A percentile compares a stretch with the other conserved stretches of the same genome.
phyloP scores from a whole-genome alignment of 2,113 vertebrate species.

The Laticauda laticaudata region DNA sequence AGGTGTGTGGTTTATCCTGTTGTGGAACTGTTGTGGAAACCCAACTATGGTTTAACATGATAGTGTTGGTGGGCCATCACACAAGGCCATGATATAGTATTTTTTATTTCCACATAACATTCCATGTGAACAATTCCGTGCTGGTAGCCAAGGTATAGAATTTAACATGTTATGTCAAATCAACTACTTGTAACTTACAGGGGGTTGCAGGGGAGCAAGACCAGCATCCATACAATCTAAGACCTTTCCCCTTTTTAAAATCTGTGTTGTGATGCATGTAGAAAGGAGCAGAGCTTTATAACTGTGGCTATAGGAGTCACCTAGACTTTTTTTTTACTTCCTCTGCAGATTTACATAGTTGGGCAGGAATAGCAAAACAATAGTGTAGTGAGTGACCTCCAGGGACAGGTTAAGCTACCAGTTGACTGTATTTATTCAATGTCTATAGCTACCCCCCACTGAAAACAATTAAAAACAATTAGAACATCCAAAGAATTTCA shows the following conservation, averaged over 20 bases:
- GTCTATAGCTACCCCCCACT: background rate
- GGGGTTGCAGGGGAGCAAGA: background rate
- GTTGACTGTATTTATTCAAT: background rate
- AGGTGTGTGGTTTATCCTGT: background rate
- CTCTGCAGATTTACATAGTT: background rate
- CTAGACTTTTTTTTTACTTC: background rate
- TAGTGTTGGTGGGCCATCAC: background rate
- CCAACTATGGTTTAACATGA: background rate
- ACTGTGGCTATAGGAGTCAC: background rate
- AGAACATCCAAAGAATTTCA: background rate
- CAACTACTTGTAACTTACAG: background rate
- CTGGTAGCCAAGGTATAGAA: background rate
- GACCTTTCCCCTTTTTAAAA: background rate
- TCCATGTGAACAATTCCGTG: background rate
- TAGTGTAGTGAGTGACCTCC: background rate
- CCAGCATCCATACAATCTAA: background rate
- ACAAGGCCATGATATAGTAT: background rate
- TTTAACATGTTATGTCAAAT: background rate
- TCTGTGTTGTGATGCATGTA: background rate
- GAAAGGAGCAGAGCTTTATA: background rate
- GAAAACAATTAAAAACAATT: background rate
- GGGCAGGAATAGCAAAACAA: background rate
- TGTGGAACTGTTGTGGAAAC: background rate
- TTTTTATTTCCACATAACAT: background rate
- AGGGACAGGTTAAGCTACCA: background rate